A percentile compares a stretch with the other conserved stretches of the same genome.
Conservation (phyloP, 35 echinoderm and acorn worm genomes). For the Ptychodera flava region DNA sequence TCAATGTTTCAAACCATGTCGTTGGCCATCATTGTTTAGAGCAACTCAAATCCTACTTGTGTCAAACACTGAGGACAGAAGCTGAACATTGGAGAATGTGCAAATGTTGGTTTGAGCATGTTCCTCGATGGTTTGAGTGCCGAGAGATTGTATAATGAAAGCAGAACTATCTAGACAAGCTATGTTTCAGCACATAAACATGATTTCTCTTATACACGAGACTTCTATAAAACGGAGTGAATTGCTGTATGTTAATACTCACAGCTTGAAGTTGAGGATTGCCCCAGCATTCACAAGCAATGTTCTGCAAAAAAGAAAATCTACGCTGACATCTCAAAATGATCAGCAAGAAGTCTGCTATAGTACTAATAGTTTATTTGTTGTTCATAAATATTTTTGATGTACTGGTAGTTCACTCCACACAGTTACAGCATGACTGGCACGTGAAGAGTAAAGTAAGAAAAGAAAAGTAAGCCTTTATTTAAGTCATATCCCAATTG, state of each 20-base stretch:
- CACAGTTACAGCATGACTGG: neutral
- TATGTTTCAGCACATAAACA: neutral
- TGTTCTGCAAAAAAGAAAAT: slow-evolving; percentile 3
- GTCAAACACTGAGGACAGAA: too few species aligned
- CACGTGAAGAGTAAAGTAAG: neutral
- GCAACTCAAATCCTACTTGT: too few species aligned
- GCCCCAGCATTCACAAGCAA: slow-evolving; percentile 17
- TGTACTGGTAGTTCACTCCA: too few species aligned
- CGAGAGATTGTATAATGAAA: too few species aligned
- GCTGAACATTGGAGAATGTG: too few species aligned
- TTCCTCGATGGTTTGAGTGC: too few species aligned
- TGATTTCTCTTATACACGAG: neutral
- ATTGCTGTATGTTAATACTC: neutral
- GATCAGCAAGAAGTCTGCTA: neutral
- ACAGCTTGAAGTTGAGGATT: slow-evolving; percentile 19
- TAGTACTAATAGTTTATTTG: neutral
- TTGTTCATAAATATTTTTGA: neutral
- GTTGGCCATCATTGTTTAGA: too few species aligned
- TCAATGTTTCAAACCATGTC: too few species aligned
- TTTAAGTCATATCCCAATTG: neutral
- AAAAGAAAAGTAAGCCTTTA: neutral
- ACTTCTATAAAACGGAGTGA: neutral
- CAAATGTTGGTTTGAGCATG: too few species aligned
- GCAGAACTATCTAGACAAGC: too few species aligned
- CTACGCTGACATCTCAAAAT: neutral